Evolutionary conservation across 92 coral and sea anemone genomes (phyloP).

Genomic region (Bergia sp.): DNA sequence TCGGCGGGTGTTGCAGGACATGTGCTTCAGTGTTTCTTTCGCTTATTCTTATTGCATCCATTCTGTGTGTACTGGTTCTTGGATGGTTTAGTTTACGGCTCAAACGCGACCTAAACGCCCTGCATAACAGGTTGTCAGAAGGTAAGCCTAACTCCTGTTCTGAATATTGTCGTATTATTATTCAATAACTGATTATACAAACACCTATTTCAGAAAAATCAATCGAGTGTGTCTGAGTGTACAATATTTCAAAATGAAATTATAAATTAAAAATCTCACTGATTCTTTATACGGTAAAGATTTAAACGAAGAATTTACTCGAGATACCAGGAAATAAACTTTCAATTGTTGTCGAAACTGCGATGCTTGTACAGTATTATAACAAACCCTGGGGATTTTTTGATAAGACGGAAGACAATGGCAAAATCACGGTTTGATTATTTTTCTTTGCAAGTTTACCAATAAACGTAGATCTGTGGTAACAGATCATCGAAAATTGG

Average conservation of each 20-base stretch:
- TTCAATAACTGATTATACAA: neutral
- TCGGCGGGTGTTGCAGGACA: conserved; percentile 84
- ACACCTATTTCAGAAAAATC: conserved; percentile 6
- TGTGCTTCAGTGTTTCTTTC: conserved; percentile 86
- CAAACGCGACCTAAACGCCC: conserved; percentile 78
- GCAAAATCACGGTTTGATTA: neutral
- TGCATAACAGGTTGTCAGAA: conserved; percentile 76
- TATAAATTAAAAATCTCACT: neutral
- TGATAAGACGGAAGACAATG: neutral
- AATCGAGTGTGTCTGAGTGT: conserved; percentile 36
- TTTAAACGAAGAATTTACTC: neutral
- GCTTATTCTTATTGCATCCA: conserved; percentile 81
- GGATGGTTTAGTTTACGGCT: conserved; percentile 91
- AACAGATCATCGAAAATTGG: neutral
- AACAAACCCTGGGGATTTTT: neutral
- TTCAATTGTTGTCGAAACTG: neutral
- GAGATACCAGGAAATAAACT: neutral
- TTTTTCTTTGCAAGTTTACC: neutral
- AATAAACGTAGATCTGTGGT: neutral
- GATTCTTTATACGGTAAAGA: neutral
- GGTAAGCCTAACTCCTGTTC: conserved; percentile 52
- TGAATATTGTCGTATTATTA: neutral
- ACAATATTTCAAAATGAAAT: conserved; percentile 22
- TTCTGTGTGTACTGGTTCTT: conserved; percentile 81
- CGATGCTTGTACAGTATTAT: neutral